These are phyloP conservation scores for Acyrthosiphon pisum DNA, from an alignment of 1,140 invertebrate genomes.

Conservation along the genomic window DNA sequence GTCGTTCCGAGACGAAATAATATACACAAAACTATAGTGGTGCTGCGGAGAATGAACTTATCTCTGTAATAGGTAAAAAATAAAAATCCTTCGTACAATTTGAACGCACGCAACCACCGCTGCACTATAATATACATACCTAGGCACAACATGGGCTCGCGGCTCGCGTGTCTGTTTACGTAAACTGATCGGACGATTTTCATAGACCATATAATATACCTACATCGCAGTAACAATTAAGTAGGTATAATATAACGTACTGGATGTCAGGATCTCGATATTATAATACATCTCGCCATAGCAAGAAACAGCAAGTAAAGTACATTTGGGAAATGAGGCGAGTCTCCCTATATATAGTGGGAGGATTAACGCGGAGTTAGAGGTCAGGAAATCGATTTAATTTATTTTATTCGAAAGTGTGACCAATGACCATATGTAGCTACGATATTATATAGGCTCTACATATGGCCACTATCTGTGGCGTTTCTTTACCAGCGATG, in stretches of 20 bases:
- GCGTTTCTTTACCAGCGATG: too few relatives aligned
- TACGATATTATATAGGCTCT: too few relatives aligned
- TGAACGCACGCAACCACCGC: not conserved
- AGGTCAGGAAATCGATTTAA: too few relatives aligned
- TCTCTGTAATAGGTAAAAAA: not conserved
- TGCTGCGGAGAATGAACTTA: not conserved
- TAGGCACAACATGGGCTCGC: not conserved
- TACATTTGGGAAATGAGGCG: not conserved
- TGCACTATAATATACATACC: not conserved
- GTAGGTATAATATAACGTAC: not conserved
- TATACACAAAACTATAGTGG: not conserved
- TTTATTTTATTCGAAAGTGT: too few relatives aligned
- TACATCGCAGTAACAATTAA: too few relatives aligned
- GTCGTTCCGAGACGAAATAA: not conserved
- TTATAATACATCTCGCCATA: not conserved
- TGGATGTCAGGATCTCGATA: not conserved
- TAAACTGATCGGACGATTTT: not conserved
- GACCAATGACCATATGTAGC: too few relatives aligned
- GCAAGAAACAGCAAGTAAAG: not conserved
- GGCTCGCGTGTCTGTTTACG: not conserved
- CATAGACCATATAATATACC: not conserved
- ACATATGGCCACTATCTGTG: too few relatives aligned
- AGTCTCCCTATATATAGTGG: too few relatives aligned
- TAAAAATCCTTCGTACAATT: not conserved
- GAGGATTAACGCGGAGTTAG: too few relatives aligned